Base-by-base conservation (phyloP, 2,888 invertebrate species). In the Lucinisca nassula region DNA sequence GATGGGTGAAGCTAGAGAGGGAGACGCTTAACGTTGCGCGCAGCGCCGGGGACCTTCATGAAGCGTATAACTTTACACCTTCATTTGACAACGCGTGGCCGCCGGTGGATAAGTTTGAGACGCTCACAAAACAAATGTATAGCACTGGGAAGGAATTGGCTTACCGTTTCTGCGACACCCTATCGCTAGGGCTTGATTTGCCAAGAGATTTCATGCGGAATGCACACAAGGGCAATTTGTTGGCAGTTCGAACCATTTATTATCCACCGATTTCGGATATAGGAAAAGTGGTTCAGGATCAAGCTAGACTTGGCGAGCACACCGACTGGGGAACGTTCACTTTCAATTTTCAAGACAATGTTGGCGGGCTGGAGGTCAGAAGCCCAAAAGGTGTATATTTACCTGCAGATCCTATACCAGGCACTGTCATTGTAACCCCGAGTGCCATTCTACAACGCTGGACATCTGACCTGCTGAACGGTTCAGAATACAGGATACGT, bases 401-500 rank as follows among this genome's bases (percentile, higher is more conserved):
- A 92, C 97, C 97, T 51, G 98, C 98, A 2, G 98, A 98, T 0
- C 98, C 98, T 93, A 97, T 98, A 77, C 98, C 98, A 0, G 98
- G 98, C 49, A 97, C 98, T 37, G 97, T 98, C 91, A 97, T 98
- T 72, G 97, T 98, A 45, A 98, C 98, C 95, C 97, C 98, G 37
- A 98, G 98, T 27, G 98, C 98, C 94, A 97, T 98, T 77, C 96
- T 98, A 80, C 97, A 98, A 30, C 97, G 97, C 67, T 98, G 98
- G 98, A 98, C 98, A 6, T 97, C 97, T 77, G 97, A 97, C 90
- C 96, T 97, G 78, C 97, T 98, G 84, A 97, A 97, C 27, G 98
- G 98, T 79, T 97, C 98, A 94, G 91, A 89, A 78, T 92, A 93
- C 83, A 81, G 93, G 8, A 92, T 93, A n/a, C 61, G 91, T 14